phyloP scores from a whole-genome alignment of 2,113 vertebrate species.

The Phoenicopterus ruber region DNA sequence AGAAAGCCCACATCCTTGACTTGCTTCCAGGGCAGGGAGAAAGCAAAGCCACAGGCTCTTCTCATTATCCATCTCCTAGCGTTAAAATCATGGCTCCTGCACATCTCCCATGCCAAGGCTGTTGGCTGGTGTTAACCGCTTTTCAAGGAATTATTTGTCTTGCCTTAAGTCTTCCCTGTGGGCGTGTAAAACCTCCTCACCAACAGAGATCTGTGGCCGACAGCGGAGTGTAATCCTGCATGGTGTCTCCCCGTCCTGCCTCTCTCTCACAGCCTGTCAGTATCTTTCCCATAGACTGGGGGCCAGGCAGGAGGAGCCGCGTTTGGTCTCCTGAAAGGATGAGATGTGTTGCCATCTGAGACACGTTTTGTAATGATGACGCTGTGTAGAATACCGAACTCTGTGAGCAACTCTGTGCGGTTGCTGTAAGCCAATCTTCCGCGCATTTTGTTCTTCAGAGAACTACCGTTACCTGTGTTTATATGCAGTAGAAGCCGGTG shows the following conservation, averaged over 20 bases:
- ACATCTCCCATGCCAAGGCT: neutral
- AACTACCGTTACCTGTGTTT: neutral
- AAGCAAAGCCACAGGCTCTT: conserved; percentile 10
- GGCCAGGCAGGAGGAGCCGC: neutral
- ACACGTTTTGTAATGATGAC: neutral
- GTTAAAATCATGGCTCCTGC: neutral
- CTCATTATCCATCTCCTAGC: neutral
- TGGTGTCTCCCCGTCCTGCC: neutral
- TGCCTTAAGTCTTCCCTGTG: neutral
- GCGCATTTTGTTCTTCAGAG: neutral
- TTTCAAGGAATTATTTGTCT: conserved; percentile 35
- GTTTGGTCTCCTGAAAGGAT: neutral
- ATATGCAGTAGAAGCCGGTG: neutral
- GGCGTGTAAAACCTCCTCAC: conserved; percentile 7
- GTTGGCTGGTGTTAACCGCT: neutral
- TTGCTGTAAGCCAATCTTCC: neutral
- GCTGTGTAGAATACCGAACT: neutral
- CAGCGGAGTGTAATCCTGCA: neutral
- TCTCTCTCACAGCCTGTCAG: neutral
- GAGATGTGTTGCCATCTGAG: neutral
- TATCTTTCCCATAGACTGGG: neutral
- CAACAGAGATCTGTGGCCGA: neutral
- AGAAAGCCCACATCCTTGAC: conserved; percentile 33
- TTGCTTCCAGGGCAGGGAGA: conserved; percentile 22
- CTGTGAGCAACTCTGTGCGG: neutral